Percentiles rank a stretch among this genome's conserved stretches.
Conservation (phyloP, 2,797 vertebrate species). For the Chloroceryle inda region DNA sequence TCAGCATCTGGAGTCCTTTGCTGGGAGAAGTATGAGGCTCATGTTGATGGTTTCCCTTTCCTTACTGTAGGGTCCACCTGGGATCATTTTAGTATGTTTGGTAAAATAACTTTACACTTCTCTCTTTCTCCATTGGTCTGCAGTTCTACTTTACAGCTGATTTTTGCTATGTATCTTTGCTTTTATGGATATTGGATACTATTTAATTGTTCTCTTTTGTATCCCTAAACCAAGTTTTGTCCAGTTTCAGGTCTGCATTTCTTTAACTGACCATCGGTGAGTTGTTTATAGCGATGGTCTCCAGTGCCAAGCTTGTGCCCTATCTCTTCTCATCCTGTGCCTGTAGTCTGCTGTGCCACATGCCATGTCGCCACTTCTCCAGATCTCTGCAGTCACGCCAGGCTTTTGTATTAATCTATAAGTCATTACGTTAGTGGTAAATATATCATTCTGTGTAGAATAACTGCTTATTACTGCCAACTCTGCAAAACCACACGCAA, state of each 20-base stretch:
- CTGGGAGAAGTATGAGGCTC: not conserved
- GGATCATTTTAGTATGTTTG: not conserved
- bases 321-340: not conserved
- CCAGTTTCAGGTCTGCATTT: not conserved
- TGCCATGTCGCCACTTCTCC: not conserved
- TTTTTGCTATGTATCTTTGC: not conserved
- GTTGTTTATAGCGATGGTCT: not conserved
- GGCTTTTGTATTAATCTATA: not conserved
- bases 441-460: not conserved
- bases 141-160: not conserved
- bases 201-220: not conserved
- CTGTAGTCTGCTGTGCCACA: not conserved
- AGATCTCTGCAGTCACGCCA: not conserved
- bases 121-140: not conserved
- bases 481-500: not conserved
- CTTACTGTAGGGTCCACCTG: not conserved
- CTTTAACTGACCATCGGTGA: not conserved
- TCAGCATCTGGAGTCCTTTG: not conserved
- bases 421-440: not conserved
- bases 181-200: not conserved
- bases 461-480: not conserved
- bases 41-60: not conserved
- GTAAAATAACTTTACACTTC: not conserved
- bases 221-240: not conserved
- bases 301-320: not conserved